phyloP scores from a whole-genome alignment of 2,888 invertebrate genomes.

The Mythimna ferrago region DNA sequence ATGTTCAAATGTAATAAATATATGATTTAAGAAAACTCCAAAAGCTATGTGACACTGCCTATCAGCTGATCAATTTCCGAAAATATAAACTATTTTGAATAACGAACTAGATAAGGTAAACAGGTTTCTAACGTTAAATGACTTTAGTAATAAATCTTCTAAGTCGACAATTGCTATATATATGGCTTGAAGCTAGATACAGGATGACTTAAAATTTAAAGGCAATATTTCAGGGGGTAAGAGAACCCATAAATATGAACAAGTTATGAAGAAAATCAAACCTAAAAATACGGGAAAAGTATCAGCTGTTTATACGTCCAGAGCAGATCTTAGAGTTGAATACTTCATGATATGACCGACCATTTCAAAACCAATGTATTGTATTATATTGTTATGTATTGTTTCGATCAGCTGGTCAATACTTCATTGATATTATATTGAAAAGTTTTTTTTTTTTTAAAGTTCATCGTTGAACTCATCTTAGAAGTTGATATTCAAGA shows the following conservation, averaged over 20 bases:
- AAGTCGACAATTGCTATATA: constrained; percentile 32
- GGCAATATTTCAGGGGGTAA: background rate
- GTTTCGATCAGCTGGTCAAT: too few relatives aligned
- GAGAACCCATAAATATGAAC: background rate
- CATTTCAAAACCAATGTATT: too few relatives aligned
- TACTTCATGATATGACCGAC: too few relatives aligned
- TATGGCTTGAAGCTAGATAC: constrained; percentile 24
- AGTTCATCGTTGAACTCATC: background rate
- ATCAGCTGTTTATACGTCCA: too few relatives aligned
- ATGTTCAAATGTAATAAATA: constrained; percentile 25
- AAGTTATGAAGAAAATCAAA: background rate
- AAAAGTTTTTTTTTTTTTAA: background rate
- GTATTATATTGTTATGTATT: too few relatives aligned
- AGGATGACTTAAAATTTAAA: background rate
- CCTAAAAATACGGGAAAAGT: background rate
- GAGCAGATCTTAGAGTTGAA: too few relatives aligned
- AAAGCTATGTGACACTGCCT: background rate
- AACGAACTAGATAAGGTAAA: constrained; percentile 28
- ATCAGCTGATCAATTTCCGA: constrained; percentile 22
- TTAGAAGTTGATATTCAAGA: background rate
- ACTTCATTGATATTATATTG: too few relatives aligned
- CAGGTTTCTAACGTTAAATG: constrained; percentile 7
- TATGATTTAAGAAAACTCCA: constrained; percentile 15
- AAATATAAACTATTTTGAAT: constrained; percentile 21
- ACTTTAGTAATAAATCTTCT: constrained; percentile 34